Percentiles rank a stretch among this genome's conserved stretches.
These are phyloP conservation scores for Cyprinodon brontotheroides DNA, from an alignment of 2,113 vertebrate species.

Conservation along the genomic window DNA sequence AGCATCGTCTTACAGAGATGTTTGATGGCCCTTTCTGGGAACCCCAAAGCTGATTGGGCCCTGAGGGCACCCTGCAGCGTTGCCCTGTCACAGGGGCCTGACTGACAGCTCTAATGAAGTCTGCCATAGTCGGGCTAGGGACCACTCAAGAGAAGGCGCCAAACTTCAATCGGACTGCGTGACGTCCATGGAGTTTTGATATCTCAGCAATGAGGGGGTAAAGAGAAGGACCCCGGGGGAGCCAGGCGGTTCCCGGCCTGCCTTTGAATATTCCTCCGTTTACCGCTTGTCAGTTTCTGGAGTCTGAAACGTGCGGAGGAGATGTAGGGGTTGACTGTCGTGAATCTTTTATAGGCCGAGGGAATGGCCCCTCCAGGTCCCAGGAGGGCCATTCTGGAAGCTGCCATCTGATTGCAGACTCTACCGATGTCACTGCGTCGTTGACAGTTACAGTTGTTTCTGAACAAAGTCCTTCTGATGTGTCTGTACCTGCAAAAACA, in stretches of 20 bases:
- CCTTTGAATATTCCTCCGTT: conserved; percentile 74
- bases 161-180: conserved; percentile 76
- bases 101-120: conserved; percentile 84
- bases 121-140: conserved; percentile 65
- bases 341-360: conserved; percentile 67
- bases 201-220: conserved; percentile 59
- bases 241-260: conserved; percentile 46
- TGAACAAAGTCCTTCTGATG: conserved; percentile 15
- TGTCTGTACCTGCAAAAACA: conserved; percentile 12
- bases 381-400: conserved; percentile 33
- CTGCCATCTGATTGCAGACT: conserved; percentile 38
- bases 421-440: conserved; percentile 11
- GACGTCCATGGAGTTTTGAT: conserved; percentile 77
- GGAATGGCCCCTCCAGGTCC: conserved; percentile 14
- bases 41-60: conserved; percentile 79
- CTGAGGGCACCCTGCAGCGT: conserved; percentile 76
- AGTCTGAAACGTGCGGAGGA: conserved; percentile 54
- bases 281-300: conserved; percentile 64
- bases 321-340: conserved; percentile 36
- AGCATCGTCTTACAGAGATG: conserved; percentile 53
- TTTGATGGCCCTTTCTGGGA: conserved; percentile 78
- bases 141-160: conserved; percentile 64
- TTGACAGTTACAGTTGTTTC: conserved; percentile 22
- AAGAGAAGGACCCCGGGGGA: conserved; percentile 65
- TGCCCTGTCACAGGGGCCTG: conserved; percentile 69